phyloP scores from a whole-genome alignment of 2,113 vertebrate genomes.

The Pteronura brasiliensis region DNA sequence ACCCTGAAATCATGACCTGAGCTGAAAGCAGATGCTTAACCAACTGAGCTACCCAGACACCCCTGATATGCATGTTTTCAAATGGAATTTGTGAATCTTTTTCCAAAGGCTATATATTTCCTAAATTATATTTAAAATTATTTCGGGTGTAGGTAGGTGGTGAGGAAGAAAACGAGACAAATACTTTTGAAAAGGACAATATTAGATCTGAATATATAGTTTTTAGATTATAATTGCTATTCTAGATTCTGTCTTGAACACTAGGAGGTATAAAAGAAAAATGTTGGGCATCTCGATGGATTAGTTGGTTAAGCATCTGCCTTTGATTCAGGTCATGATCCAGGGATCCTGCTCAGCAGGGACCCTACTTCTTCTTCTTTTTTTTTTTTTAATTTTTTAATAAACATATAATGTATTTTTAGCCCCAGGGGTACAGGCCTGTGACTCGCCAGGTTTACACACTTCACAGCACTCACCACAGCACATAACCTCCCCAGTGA shows the following conservation, averaged over 20 bases:
- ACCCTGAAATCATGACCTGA: no score
- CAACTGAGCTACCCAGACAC: neutral
- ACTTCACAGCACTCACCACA: no score
- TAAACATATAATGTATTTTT: no score
- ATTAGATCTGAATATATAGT: neutral
- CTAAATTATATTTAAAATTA: neutral
- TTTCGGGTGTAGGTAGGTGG: neutral
- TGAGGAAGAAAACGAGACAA: neutral
- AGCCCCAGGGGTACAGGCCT: no score
- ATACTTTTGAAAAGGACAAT: neutral
- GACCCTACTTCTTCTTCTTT: no score
- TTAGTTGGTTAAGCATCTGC: no score
- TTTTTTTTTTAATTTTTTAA: no score
- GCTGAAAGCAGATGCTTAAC: neutral
- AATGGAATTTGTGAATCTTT: neutral
- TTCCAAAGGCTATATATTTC: neutral
- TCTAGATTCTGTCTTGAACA: neutral
- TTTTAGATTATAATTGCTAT: neutral
- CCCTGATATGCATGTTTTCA: neutral
- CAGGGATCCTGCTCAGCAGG: no score
- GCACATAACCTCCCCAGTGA: no score
- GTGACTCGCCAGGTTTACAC: no score
- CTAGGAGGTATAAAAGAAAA: neutral
- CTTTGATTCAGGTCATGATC: no score
- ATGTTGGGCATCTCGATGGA: neutral